Evolutionary conservation across 2,113 vertebrate species (phyloP), one percentile per base, ranked within the genome.

Genomic region (Anser brachyrhynchus): DNA sequence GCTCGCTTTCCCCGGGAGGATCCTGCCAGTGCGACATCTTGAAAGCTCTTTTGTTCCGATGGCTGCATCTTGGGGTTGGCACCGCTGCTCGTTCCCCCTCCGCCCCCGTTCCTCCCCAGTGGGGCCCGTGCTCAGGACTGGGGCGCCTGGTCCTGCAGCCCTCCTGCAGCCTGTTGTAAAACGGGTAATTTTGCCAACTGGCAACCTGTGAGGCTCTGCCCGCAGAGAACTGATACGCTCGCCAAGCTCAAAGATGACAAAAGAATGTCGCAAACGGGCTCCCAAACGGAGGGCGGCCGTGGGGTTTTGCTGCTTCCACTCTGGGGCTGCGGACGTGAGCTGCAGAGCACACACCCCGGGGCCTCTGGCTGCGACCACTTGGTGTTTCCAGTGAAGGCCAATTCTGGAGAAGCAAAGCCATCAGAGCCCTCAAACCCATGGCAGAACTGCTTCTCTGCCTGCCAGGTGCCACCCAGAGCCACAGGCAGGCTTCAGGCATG

Each of bases 21-120:
- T 65, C 25, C 41, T 65, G 16, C 44, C 66, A 46, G 46, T 62
- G 84, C 92, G 91, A 93, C 88, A 96, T 96, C 84, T 94, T 92
- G 89, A 90, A 76, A 89, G 61, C 77, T 90, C 94, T 94, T 91
- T 96, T 88, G 89, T 97, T 95, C 57, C 43, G 61, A 23, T 80
- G 43, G 76, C 90, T 78, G 78, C 75, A 39, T 61, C 76, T 77
- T 28, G 33, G 8, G 26, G 78, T 66, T 43, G 74, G 58, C 70
- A 1, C 31, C 18, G 29, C 4, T 33, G 49, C 67, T 37, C 8
- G 4, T 64, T 41, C 46, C 43, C 58, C 57, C 72, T 59, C 78
- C 18, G 0, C 52, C 61, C 4, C 20, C 70, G 33, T 22, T 15
- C 44, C 79, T 82, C 74, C 64, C 9, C 31, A 5, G 4, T 39